Percentiles rank a stretch among this genome's conserved stretches.
These are phyloP conservation scores for Synergus itoensis DNA, from an alignment of 2,888 invertebrate species.

Conservation along the genomic window DNA sequence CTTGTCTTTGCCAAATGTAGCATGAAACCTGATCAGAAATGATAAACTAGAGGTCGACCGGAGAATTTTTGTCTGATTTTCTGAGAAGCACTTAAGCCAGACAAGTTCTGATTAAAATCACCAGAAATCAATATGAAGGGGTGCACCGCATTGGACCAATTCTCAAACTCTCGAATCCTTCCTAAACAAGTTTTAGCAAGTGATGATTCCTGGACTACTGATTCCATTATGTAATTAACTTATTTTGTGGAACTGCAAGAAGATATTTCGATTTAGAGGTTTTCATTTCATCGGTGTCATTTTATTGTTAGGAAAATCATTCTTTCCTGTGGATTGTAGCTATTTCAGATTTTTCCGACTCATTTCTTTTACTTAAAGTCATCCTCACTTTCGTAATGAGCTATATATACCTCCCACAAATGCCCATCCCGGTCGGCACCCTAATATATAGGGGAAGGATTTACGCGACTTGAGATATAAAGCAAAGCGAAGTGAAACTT, in stretches of 20 bases:
- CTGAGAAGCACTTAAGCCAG: not conserved
- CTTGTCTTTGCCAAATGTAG: not conserved
- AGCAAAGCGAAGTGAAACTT: not conserved
- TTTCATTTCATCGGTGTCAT: no score
- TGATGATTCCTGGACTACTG: not conserved
- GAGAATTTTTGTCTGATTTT: not conserved
- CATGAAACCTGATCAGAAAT: not conserved
- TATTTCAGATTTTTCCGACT: not conserved
- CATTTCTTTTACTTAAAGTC: not conserved
- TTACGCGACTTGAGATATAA: not conserved
- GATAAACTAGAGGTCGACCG: not conserved
- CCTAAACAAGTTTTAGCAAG: not conserved
- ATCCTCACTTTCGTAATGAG: not conserved
- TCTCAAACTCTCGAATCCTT: not conserved
- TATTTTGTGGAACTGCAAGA: not conserved
- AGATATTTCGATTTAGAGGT: no score
- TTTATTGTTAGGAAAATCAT: no score
- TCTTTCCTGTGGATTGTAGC: not conserved
- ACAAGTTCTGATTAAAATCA: not conserved
- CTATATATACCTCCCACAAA: not conserved
- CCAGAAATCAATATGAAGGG: conserved; percentile 7
- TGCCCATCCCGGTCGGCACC: not conserved
- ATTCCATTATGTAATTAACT: not conserved
- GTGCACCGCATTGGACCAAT: not conserved
- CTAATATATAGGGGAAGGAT: not conserved